phyloP scores from a whole-genome alignment of 1,140 invertebrate species.

The Aethina tumida region DNA sequence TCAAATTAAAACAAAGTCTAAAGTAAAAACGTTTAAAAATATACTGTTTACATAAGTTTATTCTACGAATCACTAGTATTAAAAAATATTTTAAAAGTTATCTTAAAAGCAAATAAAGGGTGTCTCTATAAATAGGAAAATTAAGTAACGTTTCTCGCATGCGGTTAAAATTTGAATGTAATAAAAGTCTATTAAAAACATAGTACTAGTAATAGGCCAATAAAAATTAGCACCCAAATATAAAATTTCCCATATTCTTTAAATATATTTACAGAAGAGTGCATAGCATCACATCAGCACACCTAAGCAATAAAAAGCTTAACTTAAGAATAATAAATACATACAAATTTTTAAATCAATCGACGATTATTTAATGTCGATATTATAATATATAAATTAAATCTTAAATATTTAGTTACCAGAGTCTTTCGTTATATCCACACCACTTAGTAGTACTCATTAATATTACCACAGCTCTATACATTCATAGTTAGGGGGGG shows the following conservation, averaged over 20 bases:
- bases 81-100: constrained; percentile 15
- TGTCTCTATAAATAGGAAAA: constrained; percentile 9
- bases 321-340: constrained; percentile 24
- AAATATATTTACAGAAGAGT: constrained; percentile 29
- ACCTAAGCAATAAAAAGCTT: constrained; percentile 31
- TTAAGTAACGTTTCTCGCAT: not conserved
- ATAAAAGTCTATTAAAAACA: constrained; percentile 1
- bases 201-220: constrained; percentile 10
- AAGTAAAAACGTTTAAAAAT: constrained; percentile 21
- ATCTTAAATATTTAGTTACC: constrained; percentile 10
- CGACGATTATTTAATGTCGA: constrained; percentile 3
- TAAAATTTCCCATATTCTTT: constrained; percentile 27
- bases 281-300: constrained; percentile 33
- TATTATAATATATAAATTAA: constrained; percentile 4
- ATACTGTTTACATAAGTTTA: constrained; percentile 8
- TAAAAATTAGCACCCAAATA: constrained; percentile 26
- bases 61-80: constrained; percentile 9
- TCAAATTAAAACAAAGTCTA: constrained; percentile 28
- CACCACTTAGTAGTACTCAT: constrained; percentile 18
- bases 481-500: constrained; percentile 15
- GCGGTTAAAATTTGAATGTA: constrained; percentile 1
- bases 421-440: constrained; percentile 18
- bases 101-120: constrained; percentile 15
- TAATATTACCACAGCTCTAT: constrained; percentile 30
- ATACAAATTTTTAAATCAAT: constrained; percentile 16